Evolutionary conservation across 2,888 invertebrate genomes (phyloP).

Genomic region (Pyralis farinalis): DNA sequence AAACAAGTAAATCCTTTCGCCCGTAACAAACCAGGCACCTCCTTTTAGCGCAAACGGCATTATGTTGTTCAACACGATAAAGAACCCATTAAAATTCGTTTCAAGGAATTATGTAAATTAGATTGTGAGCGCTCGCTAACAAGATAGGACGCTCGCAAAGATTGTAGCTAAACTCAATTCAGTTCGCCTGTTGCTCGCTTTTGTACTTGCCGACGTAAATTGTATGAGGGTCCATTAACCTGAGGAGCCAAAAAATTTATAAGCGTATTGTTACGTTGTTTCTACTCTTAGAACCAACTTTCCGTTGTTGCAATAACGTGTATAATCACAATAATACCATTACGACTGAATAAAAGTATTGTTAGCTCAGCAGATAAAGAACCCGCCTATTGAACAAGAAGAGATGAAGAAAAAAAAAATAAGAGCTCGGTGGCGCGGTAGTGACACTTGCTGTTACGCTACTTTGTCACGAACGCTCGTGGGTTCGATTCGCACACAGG

Average conservation of each 20-base stretch:
- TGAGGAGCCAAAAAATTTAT: conserved; percentile 13
- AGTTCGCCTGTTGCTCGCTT: conserved; percentile 48
- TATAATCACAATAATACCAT: too few relatives aligned
- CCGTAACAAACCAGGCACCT: conserved; percentile 17
- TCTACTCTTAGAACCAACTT: too few relatives aligned
- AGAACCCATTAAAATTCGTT: conserved; percentile 65
- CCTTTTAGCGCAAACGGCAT: conserved; percentile 43
- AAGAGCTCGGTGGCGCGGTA: too few relatives aligned
- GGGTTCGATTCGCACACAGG: too few relatives aligned
- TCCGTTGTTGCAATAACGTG: too few relatives aligned
- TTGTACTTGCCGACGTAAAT: conserved; percentile 31
- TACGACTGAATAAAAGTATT: too few relatives aligned
- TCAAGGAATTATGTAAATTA: conserved; percentile 69
- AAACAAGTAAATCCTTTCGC: conserved; percentile 38
- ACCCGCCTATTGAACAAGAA: too few relatives aligned
- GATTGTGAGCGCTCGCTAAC: conserved; percentile 62
- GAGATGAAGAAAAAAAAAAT: too few relatives aligned
- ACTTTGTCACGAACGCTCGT: too few relatives aligned
- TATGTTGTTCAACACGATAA: conserved; percentile 62
- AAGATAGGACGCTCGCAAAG: conserved; percentile 55
- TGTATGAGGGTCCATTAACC: conserved; percentile 18
- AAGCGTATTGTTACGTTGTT: too few relatives aligned
- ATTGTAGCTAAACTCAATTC: conserved; percentile 66
- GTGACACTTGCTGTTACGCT: too few relatives aligned
- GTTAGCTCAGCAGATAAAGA: too few relatives aligned